phyloP scores from a whole-genome alignment of 2,113 vertebrate species.

The Leucosticte australis region DNA sequence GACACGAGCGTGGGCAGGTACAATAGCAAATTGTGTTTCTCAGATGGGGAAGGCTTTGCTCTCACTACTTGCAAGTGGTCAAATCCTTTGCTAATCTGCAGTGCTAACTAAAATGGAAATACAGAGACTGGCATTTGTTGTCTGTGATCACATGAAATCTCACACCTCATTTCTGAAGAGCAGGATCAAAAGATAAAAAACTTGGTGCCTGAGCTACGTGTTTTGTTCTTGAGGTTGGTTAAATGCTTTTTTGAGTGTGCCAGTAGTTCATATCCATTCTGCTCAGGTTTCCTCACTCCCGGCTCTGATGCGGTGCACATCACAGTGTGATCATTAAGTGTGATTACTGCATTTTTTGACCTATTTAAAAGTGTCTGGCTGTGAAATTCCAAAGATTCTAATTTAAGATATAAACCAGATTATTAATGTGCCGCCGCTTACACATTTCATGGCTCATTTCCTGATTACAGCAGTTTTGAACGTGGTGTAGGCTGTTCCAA shows the following conservation, averaged over 20 bases:
- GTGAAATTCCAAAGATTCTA: slow-evolving; percentile 55
- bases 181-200: neutral
- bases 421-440: neutral
- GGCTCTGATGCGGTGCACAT: neutral
- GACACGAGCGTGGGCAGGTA: neutral
- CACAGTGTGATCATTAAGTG: slow-evolving; percentile 37
- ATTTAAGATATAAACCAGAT: slow-evolving; percentile 50
- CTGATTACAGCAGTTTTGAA: slow-evolving; percentile 31
- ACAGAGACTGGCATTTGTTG: neutral
- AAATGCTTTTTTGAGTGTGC: neutral
- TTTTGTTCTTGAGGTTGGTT: neutral
- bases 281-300: slow-evolving; percentile 24
- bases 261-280: slow-evolving; percentile 17
- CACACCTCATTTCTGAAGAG: neutral
- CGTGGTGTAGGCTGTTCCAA: neutral
- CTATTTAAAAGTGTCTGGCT: slow-evolving; percentile 62
- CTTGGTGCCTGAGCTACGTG: neutral
- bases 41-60: neutral
- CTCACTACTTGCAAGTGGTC: neutral
- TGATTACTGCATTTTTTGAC: slow-evolving; percentile 62
- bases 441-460: slow-evolving; percentile 53
- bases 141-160: neutral
- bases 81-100: neutral
- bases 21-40: rapidly evolving
- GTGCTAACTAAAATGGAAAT: neutral